phyloP scores from a whole-genome alignment of 2,797 vertebrate species.

The Cheracebus regulus region DNA sequence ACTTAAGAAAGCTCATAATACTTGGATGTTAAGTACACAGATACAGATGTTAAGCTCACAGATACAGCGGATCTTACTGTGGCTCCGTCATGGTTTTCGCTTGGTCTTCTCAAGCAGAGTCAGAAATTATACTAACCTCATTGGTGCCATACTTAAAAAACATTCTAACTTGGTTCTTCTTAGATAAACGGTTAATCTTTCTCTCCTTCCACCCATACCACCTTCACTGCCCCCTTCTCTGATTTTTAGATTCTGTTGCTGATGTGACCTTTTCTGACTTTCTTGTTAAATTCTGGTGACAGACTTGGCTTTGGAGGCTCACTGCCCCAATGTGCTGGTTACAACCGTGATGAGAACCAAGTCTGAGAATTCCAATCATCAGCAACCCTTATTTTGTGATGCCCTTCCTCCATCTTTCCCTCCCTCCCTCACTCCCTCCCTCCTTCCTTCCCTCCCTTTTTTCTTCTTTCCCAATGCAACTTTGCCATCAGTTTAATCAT shows the following conservation, averaged over 20 bases:
- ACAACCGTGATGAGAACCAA: not conserved
- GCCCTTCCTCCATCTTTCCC: not conserved
- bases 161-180: not conserved
- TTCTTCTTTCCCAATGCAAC: not conserved
- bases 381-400: not conserved
- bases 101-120: not conserved
- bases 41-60: too few species aligned
- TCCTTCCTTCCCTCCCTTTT: too few species aligned
- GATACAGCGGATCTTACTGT: not conserved
- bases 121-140: not conserved
- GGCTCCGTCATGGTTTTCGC: not conserved
- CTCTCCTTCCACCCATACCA: not conserved
- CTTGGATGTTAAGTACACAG: not conserved
- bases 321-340: not conserved
- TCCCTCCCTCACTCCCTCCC: not conserved
- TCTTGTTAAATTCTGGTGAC: not conserved
- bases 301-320: not conserved
- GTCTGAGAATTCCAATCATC: not conserved
- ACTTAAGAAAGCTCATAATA: not conserved
- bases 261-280: not conserved
- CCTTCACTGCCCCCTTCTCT: not conserved
- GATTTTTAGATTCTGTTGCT: conserved; percentile 3
- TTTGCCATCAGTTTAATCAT: not conserved
- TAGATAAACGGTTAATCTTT: not conserved
- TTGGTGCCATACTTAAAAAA: not conserved